phyloP scores from a whole-genome alignment of 2,888 invertebrate genomes.

The Pachymerium ferrugineum region DNA sequence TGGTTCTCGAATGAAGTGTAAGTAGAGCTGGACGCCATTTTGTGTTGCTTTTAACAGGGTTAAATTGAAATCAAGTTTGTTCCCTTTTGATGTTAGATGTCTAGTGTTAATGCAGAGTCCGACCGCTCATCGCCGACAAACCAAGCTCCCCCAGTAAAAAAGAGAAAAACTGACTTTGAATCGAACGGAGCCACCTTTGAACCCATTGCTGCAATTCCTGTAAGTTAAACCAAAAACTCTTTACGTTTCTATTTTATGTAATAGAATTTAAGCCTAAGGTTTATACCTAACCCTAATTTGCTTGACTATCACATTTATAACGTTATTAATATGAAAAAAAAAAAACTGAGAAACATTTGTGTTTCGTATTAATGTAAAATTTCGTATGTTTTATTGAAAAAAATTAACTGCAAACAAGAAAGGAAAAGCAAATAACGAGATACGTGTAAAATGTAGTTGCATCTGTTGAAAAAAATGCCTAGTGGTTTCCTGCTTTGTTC shows the following conservation, averaged over 20 bases:
- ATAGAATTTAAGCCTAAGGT: background rate
- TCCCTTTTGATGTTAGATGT: constrained; percentile 32
- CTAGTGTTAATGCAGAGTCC: constrained; percentile 34
- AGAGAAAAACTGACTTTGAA: constrained; percentile 32
- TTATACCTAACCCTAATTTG: background rate
- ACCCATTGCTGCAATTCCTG: background rate
- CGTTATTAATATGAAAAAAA: too few relatives aligned
- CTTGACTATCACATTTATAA: too few relatives aligned
- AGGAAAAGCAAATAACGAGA: too few relatives aligned
- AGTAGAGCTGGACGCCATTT: background rate
- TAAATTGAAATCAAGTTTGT: background rate
- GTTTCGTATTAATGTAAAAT: too few relatives aligned
- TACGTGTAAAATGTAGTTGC: too few relatives aligned
- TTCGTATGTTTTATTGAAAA: too few relatives aligned
- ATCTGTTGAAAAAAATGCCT: too few relatives aligned
- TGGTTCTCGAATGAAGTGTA: background rate
- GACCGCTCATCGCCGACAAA: constrained; percentile 15
- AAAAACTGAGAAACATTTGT: too few relatives aligned
- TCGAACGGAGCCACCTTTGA: background rate
- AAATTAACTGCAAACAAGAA: too few relatives aligned
- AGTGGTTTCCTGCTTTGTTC: too few relatives aligned
- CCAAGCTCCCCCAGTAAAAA: constrained; percentile 35
- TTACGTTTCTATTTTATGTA: background rate
- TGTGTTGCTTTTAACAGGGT: background rate
- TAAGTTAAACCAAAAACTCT: background rate